Evolutionary conservation across 2,888 invertebrate genomes (phyloP).

Genomic region (Plemyria rubiginata): DNA sequence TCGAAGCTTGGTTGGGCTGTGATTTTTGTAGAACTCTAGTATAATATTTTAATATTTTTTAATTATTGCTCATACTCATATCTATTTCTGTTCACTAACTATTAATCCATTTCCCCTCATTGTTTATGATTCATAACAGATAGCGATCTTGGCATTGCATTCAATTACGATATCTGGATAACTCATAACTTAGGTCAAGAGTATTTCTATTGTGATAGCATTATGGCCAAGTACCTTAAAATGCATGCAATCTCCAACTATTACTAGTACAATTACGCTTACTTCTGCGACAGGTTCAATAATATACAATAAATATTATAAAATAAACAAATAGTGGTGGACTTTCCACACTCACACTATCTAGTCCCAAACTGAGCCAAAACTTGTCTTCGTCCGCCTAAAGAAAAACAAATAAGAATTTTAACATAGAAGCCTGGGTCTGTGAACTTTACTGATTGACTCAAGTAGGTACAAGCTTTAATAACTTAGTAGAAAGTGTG

Average conservation of each 20-base stretch:
- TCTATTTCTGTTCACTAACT: background rate
- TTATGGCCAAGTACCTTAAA: background rate
- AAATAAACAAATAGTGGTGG: too few relatives aligned
- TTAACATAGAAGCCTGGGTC: too few relatives aligned
- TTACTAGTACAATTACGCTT: too few relatives aligned
- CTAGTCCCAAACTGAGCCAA: too few relatives aligned
- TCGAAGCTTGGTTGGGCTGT: constrained; percentile 3
- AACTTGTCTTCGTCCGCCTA: too few relatives aligned
- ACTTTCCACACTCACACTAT: too few relatives aligned
- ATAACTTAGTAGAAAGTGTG: constrained; percentile 1
- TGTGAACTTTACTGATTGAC: too few relatives aligned
- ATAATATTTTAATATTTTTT: background rate
- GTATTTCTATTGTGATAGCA: background rate
- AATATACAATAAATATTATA: too few relatives aligned
- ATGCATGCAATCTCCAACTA: background rate
- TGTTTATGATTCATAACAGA: constrained; percentile 2
- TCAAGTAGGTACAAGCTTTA: too few relatives aligned
- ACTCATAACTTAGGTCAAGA: background rate
- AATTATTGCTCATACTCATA: background rate
- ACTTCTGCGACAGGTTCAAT: too few relatives aligned
- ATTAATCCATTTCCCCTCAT: background rate
- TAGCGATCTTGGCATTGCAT: background rate
- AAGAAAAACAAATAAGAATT: too few relatives aligned
- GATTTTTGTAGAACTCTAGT: constrained; percentile 1
- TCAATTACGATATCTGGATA: background rate